phyloP scores from a whole-genome alignment of 2,797 vertebrate genomes.

The Neoniphon sammara region DNA sequence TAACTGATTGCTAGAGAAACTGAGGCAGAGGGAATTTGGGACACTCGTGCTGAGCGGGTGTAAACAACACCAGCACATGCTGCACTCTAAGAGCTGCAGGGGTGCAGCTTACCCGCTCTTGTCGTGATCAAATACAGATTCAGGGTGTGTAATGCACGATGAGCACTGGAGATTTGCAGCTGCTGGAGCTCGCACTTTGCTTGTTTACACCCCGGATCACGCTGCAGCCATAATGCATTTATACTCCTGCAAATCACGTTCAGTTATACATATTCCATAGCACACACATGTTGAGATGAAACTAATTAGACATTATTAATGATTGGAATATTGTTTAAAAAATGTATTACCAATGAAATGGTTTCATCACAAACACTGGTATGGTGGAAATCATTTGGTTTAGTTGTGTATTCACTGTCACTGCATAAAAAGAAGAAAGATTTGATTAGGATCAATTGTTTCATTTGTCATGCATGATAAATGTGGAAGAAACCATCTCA shows the following conservation, averaged over 20 bases:
- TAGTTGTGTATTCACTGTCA: no score
- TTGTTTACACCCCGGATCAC: not conserved
- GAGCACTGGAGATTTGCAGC: conserved; percentile 13
- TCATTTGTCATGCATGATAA: no score
- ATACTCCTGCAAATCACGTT: not conserved
- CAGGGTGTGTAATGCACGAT: not conserved
- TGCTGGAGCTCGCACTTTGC: not conserved
- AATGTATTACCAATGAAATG: no score
- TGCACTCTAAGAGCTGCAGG: conserved; percentile 32
- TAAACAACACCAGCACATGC: conserved; percentile 15
- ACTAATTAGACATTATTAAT: not conserved
- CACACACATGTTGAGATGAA: not conserved
- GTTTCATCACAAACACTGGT: no score
- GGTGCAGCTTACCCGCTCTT: conserved; percentile 5
- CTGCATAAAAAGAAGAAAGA: no score
- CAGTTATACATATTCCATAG: no score
- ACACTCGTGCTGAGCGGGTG: not conserved
- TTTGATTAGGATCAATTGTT: no score
- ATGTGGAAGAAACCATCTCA: no score
- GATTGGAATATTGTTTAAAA: not conserved
- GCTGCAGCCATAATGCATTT: not conserved
- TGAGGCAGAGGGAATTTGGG: conserved; percentile 50
- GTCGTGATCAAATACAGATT: conserved; percentile 20
- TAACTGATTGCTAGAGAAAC: conserved; percentile 63
- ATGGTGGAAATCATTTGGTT: no score